Percentiles rank a stretch among this genome's conserved stretches.
phyloP scores from a whole-genome alignment of 2,113 vertebrate species.

The Coryphaenoides rupestris region DNA sequence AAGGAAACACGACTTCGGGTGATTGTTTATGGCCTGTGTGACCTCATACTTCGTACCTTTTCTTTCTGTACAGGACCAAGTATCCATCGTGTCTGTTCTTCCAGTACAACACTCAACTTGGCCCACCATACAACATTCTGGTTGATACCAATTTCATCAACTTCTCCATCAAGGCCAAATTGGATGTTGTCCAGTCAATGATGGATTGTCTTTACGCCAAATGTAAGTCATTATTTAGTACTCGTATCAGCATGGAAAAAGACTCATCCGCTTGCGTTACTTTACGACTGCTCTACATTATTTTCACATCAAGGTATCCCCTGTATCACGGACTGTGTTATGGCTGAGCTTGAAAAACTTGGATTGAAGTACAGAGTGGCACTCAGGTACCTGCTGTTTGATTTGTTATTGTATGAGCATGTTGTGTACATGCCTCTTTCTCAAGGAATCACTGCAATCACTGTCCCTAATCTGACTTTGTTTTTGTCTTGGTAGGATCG shows the following conservation, averaged over 20 bases:
- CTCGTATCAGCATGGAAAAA: not conserved
- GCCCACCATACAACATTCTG: constrained; percentile 92
- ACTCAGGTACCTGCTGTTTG: constrained; percentile 63
- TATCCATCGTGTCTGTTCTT: constrained; percentile 96
- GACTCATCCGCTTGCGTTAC: not conserved
- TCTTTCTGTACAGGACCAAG: constrained; percentile 77
- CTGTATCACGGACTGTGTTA: constrained; percentile 97
- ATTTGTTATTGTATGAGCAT: constrained; percentile 59
- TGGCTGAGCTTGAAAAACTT: constrained; percentile 97
- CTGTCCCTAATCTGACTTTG: not conserved
- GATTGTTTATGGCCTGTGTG: no score
- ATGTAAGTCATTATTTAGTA: constrained; percentile 77
- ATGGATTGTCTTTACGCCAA: constrained; percentile 99
- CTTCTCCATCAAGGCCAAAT: constrained; percentile 97
- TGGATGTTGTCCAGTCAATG: constrained; percentile 97
- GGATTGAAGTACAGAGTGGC: constrained; percentile 96
- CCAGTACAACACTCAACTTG: constrained; percentile 97
- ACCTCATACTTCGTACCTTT: constrained; percentile 1
- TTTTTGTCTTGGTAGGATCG: constrained; percentile 76
- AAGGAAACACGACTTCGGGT: no score
- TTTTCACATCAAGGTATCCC: constrained; percentile 82
- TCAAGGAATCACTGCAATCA: not conserved
- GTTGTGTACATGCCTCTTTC: not conserved
- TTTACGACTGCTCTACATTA: not conserved
- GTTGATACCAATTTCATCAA: constrained; percentile 99